phyloP scores from a whole-genome alignment of 2,797 vertebrate genomes.

The Gymnocypris eckloni region DNA sequence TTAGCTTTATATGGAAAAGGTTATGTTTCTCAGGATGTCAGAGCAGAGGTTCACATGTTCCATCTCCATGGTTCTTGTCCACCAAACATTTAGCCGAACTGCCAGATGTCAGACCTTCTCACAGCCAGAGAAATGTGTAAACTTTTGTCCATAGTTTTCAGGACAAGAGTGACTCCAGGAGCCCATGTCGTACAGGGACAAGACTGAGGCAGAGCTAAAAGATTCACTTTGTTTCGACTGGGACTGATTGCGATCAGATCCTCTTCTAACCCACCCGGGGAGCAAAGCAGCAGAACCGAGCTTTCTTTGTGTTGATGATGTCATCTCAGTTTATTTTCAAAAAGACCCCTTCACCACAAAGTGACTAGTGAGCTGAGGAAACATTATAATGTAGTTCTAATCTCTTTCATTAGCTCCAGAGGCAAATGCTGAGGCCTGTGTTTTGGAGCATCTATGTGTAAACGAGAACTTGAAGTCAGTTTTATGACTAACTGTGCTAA shows the following conservation, averaged over 20 bases:
- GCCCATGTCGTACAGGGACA: not conserved
- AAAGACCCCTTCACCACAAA: conserved; percentile 15
- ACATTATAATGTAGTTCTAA: conserved; percentile 15
- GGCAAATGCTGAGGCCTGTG: conserved; percentile 25
- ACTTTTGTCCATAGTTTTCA: not conserved
- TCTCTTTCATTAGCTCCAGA: conserved; percentile 28
- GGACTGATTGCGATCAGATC: conserved; percentile 47
- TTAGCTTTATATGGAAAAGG: conserved; percentile 56
- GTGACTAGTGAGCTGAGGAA: conserved; percentile 31
- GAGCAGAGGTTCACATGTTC: not conserved
- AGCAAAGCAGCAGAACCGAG: conserved; percentile 43
- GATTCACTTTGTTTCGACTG: conserved; percentile 44
- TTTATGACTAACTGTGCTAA: not conserved
- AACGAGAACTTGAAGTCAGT: conserved; percentile 8
- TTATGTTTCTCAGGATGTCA: conserved; percentile 41
- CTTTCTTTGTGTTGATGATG: conserved; percentile 42
- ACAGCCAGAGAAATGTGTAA: conserved; percentile 6
- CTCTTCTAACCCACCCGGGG: conserved; percentile 21
- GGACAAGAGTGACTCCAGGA: not conserved
- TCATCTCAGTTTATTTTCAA: conserved; percentile 39
- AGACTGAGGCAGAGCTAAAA: conserved; percentile 20
- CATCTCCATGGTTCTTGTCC: conserved; percentile 6
- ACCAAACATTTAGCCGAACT: conserved; percentile 6
- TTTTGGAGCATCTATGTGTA: conserved; percentile 6
- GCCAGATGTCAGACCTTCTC: conserved; percentile 8